A percentile compares a stretch with the other conserved stretches of the same genome.
Conservation (phyloP, 2,113 vertebrate genomes). For the Crotalus horridus region DNA sequence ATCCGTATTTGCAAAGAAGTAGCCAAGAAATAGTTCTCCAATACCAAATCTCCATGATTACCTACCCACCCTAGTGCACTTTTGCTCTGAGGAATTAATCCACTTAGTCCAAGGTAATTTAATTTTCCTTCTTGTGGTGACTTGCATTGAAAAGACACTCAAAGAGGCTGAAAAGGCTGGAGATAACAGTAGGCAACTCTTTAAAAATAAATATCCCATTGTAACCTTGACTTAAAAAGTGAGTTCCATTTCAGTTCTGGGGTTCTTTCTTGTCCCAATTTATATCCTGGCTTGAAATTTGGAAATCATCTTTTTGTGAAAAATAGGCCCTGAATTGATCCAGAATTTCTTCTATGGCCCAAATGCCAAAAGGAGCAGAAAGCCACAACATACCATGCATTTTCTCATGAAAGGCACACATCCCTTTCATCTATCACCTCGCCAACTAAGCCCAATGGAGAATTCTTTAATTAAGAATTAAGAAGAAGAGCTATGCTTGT, state of each 20-base stretch:
- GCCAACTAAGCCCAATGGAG: background rate
- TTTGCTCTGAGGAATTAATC: constrained; percentile 14
- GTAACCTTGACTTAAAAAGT: background rate
- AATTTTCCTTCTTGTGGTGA: background rate
- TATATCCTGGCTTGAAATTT: background rate
- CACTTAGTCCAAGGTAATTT: constrained; percentile 16
- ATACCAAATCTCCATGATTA: background rate
- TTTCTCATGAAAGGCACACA: background rate
- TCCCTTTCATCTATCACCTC: background rate
- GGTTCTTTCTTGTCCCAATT: background rate
- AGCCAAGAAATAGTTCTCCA: background rate
- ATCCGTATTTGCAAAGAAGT: background rate
- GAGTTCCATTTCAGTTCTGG: background rate
- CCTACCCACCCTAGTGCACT: background rate
- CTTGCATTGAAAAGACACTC: background rate
- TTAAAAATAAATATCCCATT: background rate
- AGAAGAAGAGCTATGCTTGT: background rate
- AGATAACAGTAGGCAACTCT: background rate
- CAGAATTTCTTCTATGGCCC: background rate
- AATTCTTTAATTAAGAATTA: background rate
- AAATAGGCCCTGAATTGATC: background rate
- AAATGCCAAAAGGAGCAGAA: background rate
- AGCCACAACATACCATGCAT: background rate
- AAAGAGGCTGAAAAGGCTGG: background rate
- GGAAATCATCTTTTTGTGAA: background rate